These are phyloP conservation scores for Ophion costatus DNA, from an alignment of 2,888 invertebrate species.

Conservation along the genomic window DNA sequence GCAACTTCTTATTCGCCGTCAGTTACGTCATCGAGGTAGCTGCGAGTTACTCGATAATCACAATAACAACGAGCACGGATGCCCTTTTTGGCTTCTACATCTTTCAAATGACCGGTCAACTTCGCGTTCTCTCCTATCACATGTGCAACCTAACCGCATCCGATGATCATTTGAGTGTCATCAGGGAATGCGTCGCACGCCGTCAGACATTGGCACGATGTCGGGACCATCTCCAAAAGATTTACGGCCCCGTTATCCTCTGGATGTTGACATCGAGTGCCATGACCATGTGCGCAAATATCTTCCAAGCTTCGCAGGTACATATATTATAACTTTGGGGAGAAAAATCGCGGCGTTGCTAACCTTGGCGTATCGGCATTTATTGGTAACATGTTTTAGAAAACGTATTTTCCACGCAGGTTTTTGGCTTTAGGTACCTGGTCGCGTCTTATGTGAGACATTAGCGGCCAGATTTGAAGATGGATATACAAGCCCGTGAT, in stretches of 20 bases:
- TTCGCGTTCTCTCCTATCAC: constrained; percentile 65
- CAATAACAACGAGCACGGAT: constrained; percentile 68
- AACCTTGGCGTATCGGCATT: no score
- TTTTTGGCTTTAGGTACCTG: no score
- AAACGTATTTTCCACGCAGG: no score
- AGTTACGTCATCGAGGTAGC: constrained; percentile 64
- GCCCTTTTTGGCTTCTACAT: constrained; percentile 70
- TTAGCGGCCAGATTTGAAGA: neutral
- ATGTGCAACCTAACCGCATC: constrained; percentile 49
- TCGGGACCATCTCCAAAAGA: constrained; percentile 62
- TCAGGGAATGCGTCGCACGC: constrained; percentile 60
- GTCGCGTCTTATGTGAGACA: neutral
- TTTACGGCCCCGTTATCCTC: constrained; percentile 71
- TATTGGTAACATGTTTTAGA: no score
- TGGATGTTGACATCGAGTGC: constrained; percentile 70
- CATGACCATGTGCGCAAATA: constrained; percentile 70
- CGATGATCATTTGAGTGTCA: constrained; percentile 41
- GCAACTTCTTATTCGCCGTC: constrained; percentile 61
- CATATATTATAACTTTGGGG: neutral
- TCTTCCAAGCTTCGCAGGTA: constrained; percentile 71
- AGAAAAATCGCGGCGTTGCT: neutral
- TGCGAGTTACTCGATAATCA: constrained; percentile 49
- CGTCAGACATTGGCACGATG: constrained; percentile 67
- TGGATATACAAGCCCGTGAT: no score
- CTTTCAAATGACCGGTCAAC: constrained; percentile 71